Conservation (phyloP, 2,113 vertebrate genomes). For the Pogona vitticeps region DNA sequence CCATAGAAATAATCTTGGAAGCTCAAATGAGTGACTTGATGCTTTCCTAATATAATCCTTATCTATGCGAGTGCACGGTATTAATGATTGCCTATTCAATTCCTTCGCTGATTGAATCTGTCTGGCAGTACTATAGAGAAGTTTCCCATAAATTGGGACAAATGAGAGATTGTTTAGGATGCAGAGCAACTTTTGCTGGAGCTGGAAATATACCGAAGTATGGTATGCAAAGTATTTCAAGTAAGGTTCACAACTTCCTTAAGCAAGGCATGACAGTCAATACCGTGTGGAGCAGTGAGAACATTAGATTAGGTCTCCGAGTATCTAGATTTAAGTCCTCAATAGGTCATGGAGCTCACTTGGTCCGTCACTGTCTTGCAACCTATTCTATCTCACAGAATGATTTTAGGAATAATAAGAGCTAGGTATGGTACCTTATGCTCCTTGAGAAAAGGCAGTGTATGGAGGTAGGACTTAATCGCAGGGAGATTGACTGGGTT, state of each 20-base stretch:
- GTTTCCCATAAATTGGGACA: constrained; percentile 45
- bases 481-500: too few relatives aligned
- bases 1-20: constrained; percentile 31
- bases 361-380: too few relatives aligned
- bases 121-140: constrained; percentile 37
- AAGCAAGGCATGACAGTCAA: not conserved
- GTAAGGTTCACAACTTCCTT: not conserved
- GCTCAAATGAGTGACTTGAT: constrained; percentile 37
- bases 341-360: too few relatives aligned
- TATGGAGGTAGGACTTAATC: too few relatives aligned
- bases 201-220: not conserved
- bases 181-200: not conserved
- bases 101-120: constrained; percentile 54
- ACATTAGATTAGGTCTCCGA: not conserved
- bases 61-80: constrained; percentile 19
- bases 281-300: not conserved
- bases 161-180: constrained; percentile 39
- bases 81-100: constrained; percentile 40
- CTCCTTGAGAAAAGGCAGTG: too few relatives aligned
- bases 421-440: too few relatives aligned
- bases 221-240: not conserved
- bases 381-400: too few relatives aligned
- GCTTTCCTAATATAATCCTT: constrained; percentile 36
- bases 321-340: too few relatives aligned
- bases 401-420: too few relatives aligned